Percentiles rank a stretch among this genome's conserved stretches.
These are phyloP conservation scores for Eustalomyia histrio DNA, from an alignment of 2,888 invertebrate species.

Conservation along the genomic window DNA sequence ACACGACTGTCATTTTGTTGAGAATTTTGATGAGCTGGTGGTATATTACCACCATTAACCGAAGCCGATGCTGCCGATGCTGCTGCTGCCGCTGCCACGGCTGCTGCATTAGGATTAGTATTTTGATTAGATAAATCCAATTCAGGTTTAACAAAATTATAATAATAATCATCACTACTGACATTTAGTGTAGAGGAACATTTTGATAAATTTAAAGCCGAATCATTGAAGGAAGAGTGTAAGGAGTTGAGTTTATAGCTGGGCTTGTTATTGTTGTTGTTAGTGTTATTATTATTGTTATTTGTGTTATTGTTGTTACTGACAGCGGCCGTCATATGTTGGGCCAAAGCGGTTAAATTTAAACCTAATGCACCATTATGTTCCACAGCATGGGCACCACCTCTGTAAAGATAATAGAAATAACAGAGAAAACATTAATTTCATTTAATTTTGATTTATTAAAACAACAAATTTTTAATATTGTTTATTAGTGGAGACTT, in stretches of 20 bases:
- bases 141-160: slow-evolving; percentile 76
- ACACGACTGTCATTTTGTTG: slow-evolving; percentile 76
- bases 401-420: slow-evolving; percentile 68
- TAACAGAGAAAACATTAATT: slow-evolving; percentile 14
- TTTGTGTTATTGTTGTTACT: slow-evolving; percentile 61
- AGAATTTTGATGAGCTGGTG: slow-evolving; percentile 51
- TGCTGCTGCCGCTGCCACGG: slow-evolving; percentile 36
- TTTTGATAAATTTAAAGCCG: slow-evolving; percentile 75
- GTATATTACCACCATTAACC: slow-evolving; percentile 21
- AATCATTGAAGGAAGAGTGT: slow-evolving; percentile 71
- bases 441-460: neutral
- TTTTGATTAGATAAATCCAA: slow-evolving; percentile 72
- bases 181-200: slow-evolving; percentile 70
- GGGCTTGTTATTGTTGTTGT: slow-evolving; percentile 66
- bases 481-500: slow-evolving; percentile 8
- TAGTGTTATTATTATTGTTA: slow-evolving; percentile 68
- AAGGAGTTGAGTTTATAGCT: slow-evolving; percentile 62
- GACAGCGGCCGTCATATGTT: slow-evolving; percentile 66
- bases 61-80: too few relatives aligned
- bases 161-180: slow-evolving; percentile 74
- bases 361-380: slow-evolving; percentile 67
- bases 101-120: slow-evolving; percentile 55
- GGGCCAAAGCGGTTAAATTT: slow-evolving; percentile 72
- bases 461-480: neutral
- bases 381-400: slow-evolving; percentile 75